These are phyloP conservation scores for Scolopax bukidnonensis DNA, from an alignment of 2,797 vertebrate species.

Conservation along the genomic window DNA sequence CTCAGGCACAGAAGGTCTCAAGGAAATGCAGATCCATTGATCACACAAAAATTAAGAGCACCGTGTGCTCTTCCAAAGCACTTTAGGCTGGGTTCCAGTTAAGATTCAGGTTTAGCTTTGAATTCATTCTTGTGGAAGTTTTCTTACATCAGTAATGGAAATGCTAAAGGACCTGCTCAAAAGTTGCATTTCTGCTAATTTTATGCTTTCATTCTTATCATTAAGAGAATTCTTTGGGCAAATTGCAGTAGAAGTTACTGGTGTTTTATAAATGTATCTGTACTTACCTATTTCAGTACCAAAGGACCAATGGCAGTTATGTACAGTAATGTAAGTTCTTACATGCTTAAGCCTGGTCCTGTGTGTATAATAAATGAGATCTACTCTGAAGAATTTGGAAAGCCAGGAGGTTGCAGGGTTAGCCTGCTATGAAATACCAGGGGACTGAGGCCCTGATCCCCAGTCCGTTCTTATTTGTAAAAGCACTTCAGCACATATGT, in stretches of 20 bases:
- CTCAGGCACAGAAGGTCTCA: not conserved
- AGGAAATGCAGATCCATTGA: not conserved
- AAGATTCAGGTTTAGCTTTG: not conserved
- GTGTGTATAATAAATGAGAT: slow-evolving; percentile 69
- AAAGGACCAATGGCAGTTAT: slow-evolving; percentile 31
- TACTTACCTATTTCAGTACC: not conserved
- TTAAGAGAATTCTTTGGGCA: not conserved
- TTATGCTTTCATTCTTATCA: not conserved
- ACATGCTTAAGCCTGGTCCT: slow-evolving; percentile 37
- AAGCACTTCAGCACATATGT: slow-evolving; percentile 70
- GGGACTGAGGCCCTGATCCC: slow-evolving; percentile 67
- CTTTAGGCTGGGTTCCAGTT: not conserved
- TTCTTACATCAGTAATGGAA: not conserved
- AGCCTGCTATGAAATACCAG: slow-evolving; percentile 62
- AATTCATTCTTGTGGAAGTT: not conserved
- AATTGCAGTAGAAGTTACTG: not conserved
- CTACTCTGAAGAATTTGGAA: slow-evolving; percentile 66
- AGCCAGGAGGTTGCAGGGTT: slow-evolving; percentile 67
- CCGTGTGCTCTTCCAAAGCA: fast-evolving
- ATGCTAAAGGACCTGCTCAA: not conserved
- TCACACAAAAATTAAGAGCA: not conserved
- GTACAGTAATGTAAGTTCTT: slow-evolving; percentile 47
- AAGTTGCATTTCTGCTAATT: not conserved
- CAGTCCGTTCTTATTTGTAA: slow-evolving; percentile 66
- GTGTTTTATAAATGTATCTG: not conserved